Evolutionary conservation across 2,113 vertebrate genomes (phyloP), one percentile per base, ranked within the genome.

Genomic region (Neogobius melanostomus): DNA sequence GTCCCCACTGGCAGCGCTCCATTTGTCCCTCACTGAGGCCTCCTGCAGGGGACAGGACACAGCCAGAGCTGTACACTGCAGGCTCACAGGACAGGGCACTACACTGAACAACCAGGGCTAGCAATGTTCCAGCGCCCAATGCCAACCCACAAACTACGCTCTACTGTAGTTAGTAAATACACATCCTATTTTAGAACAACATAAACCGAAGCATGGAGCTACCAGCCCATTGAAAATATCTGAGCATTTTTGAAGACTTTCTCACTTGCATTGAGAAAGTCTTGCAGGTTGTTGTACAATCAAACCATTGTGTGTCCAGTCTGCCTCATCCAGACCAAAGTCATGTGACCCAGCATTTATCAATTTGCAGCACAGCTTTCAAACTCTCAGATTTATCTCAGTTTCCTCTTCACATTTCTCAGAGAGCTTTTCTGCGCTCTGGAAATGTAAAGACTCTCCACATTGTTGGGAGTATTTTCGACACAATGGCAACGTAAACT

Each of bases 261-360:
- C 14, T n/a, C 59, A 44, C 36, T 4, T 52, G 36, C 21, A 62
- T 54, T 63, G 49, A 12, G 49, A 62, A 57, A 68, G 73, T 60
- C 70, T n/a, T 3, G 59, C 59, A 63, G 68, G 72, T 54, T 60
- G 68, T 6, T 6, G 57, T 63, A 89, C 84, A 90, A 87, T 72
- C 57, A 72, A 49, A 42, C 69, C 84, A 79, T 88, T 90, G 86
- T 90, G 74, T 81, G 79, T 75, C 76, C 85, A 79, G 77, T 81
- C 85, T 72, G 70, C 59, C 60, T 66, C 76, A 72, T 73, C 76
- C 77, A 77, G 77, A 77, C 51, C 72, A 82, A 81, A 76, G 81
- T 87, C 87, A 86, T 87, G 84, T 84, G 86, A 75, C 71, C 75
- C 63, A 10, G 52, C 36, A 46, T 80, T 84, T 79, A 67, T 73